Evolutionary conservation across 2,797 vertebrate genomes (phyloP).

Genomic region (Coregonus suidteri): DNA sequence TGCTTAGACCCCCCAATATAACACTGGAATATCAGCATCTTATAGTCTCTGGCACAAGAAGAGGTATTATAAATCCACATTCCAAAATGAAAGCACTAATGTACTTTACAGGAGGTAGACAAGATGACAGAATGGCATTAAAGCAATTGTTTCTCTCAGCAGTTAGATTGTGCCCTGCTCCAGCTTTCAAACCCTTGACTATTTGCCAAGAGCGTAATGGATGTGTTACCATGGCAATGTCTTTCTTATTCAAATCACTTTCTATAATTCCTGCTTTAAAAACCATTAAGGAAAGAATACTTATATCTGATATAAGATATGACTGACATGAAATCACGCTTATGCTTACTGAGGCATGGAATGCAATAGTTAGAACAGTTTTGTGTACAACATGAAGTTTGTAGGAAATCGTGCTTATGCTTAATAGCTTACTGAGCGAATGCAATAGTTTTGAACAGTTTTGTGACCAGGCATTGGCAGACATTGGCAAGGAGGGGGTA

Average conservation of each 20-base stretch:
- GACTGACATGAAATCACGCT: no score
- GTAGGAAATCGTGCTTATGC: no score
- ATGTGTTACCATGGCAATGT: conserved; percentile 35
- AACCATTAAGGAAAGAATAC: conserved; percentile 6
- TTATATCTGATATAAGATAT: background rate
- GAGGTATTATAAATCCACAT: background rate
- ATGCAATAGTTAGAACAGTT: no score
- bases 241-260: conserved; percentile 23
- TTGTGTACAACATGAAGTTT: no score
- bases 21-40: background rate
- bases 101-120: background rate
- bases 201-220: conserved; percentile 1
- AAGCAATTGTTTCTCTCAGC: background rate
- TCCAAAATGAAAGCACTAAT: background rate
- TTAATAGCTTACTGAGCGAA: no score
- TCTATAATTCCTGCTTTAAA: conserved; percentile 15
- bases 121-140: background rate
- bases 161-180: background rate
- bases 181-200: conserved; percentile 4
- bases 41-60: background rate
- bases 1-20: background rate
- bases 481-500: no score
- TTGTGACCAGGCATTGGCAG: no score
- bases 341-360: no score
- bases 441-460: no score